Evolutionary conservation across 2,888 invertebrate species (phyloP).

Genomic region (Conchocele bisecta): DNA sequence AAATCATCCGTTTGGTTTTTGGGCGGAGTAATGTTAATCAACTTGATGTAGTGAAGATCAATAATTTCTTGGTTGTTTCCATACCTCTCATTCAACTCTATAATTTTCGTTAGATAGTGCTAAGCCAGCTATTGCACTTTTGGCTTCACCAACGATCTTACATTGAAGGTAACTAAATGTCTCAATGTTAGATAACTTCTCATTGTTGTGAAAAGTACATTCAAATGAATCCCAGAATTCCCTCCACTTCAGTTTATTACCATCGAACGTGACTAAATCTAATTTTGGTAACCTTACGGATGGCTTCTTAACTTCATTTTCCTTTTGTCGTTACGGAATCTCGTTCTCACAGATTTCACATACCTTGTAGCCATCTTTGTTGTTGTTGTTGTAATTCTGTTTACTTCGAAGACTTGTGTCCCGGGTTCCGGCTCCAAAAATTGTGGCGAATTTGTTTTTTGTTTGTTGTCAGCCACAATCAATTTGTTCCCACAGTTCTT

Average conservation of each 20-base stretch:
- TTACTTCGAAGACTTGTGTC: background rate
- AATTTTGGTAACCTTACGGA: constrained; percentile 23
- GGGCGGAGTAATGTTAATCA: constrained; percentile 12
- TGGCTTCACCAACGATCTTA: constrained; percentile 17
- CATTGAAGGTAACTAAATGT: constrained; percentile 34
- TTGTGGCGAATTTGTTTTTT: background rate
- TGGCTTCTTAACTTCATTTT: background rate
- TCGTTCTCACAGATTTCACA: background rate
- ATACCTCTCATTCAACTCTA: constrained; percentile 12
- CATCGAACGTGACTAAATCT: constrained; percentile 7
- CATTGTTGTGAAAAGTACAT: constrained; percentile 32
- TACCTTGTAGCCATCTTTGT: background rate
- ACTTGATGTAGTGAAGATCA: constrained; percentile 27
- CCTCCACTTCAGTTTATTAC: constrained; percentile 18
- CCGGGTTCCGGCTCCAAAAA: constrained; percentile 4
- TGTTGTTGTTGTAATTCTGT: too few species aligned
- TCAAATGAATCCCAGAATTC: constrained; percentile 35
- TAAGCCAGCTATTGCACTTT: constrained; percentile 23
- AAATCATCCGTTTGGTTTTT: background rate
- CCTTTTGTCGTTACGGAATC: background rate
- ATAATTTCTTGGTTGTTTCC: constrained; percentile 38
- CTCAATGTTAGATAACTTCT: constrained; percentile 28
- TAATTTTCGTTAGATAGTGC: constrained; percentile 34
- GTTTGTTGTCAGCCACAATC: background rate
- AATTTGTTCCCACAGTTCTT: too few species aligned